Evolutionary conservation across 2,113 vertebrate genomes (phyloP).

Genomic region (Vicugna pacos): DNA sequence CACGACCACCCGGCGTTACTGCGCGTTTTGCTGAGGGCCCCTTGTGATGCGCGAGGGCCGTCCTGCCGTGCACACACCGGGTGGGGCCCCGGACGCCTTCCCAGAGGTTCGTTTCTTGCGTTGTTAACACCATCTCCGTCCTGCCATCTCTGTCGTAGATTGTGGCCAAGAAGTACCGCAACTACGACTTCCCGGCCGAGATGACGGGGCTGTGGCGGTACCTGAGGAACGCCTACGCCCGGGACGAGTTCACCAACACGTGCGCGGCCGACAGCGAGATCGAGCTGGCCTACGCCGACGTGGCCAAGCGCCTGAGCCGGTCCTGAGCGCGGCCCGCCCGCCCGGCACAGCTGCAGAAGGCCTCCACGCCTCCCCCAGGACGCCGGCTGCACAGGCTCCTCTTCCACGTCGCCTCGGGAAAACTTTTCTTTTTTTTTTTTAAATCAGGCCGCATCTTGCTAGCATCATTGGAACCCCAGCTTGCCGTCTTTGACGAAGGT

Average conservation of each 20-base stretch:
- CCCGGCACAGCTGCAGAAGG: background rate
- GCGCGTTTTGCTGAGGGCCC: background rate
- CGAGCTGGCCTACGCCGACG: constrained; percentile 95
- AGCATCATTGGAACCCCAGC: constrained; percentile 65
- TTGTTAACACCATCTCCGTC: background rate
- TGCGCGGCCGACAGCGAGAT: constrained; percentile 95
- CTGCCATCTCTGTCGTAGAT: constrained; percentile 87
- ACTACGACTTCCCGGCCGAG: constrained; percentile 94
- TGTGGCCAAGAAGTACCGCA: constrained; percentile 96
- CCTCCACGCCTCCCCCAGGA: constrained; percentile 58
- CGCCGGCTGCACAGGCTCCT: constrained; percentile 73
- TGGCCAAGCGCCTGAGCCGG: constrained; percentile 94
- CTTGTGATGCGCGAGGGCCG: fast-evolving
- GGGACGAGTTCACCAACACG: constrained; percentile 98
- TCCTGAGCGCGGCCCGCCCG: constrained; percentile 80
- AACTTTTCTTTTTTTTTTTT: constrained; percentile 22
- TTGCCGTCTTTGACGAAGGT: background rate
- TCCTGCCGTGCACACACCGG: background rate
- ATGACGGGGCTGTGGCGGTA: constrained; percentile 96
- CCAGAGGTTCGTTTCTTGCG: fast-evolving
- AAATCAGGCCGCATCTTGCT: constrained; percentile 43
- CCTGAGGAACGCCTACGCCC: constrained; percentile 92
- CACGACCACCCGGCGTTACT: fast-evolving
- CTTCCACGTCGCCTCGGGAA: constrained; percentile 80
- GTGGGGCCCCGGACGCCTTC: fast-evolving